These are phyloP conservation scores for Cephus spinipes DNA, from an alignment of 2,888 invertebrate species.

Conservation along the genomic window DNA sequence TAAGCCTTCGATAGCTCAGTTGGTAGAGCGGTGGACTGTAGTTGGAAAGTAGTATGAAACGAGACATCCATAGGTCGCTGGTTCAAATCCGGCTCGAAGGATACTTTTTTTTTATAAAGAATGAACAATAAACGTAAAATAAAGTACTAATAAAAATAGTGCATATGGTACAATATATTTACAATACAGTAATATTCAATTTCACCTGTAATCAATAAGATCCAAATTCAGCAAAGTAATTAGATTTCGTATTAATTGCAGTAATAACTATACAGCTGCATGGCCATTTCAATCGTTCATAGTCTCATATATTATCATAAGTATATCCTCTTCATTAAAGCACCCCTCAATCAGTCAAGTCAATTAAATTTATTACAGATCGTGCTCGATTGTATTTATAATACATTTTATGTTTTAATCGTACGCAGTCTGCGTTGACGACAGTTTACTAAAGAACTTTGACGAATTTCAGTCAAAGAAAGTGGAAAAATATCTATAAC, in stretches of 20 bases:
- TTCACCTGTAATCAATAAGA: not conserved
- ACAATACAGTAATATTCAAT: not conserved
- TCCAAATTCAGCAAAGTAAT: not conserved
- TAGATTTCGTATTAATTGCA: not conserved
- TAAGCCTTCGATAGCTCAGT: constrained; percentile 66
- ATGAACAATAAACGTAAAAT: not conserved
- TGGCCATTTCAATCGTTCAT: not conserved
- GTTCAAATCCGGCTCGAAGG: constrained; percentile 61
- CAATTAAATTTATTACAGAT: not conserved
- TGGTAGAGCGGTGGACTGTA: constrained; percentile 68
- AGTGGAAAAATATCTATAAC: not conserved
- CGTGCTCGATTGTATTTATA: not conserved
- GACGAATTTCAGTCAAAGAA: not conserved
- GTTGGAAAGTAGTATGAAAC: constrained; percentile 40
- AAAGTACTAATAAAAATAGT: not conserved
- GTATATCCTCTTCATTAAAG: not conserved
- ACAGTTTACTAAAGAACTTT: not conserved
- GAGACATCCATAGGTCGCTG: constrained; percentile 62
- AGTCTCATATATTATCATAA: not conserved
- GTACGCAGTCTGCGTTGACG: not conserved
- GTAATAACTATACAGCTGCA: not conserved
- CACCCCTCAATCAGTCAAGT: not conserved
- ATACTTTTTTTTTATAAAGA: not conserved
- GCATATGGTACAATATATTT: not conserved
- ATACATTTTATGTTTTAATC: not conserved